These are phyloP conservation scores for Meloidogyne hapla DNA, from an alignment of 1,140 invertebrate species.

Conservation along the genomic window DNA sequence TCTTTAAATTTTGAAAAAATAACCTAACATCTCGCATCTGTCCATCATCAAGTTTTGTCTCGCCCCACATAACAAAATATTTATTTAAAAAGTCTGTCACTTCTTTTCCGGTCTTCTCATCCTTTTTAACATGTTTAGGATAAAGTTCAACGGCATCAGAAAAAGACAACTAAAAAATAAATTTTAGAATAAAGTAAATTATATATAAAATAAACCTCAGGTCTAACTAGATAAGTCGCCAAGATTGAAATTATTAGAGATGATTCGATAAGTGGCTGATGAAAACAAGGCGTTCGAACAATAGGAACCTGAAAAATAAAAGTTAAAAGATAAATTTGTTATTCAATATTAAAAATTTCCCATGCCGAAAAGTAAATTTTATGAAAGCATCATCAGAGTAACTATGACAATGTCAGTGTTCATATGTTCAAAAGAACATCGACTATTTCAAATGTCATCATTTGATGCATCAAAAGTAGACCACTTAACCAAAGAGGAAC, in stretches of 20 bases:
- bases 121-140: conserved; percentile 70
- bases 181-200: not conserved
- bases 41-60: conserved; percentile 57
- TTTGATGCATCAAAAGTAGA: not conserved
- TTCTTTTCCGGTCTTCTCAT: conserved; percentile 70
- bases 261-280: conserved; percentile 84
- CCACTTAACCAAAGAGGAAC: not conserved
- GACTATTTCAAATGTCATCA: not conserved
- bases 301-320: conserved; percentile 54
- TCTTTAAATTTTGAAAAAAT: conserved; percentile 12
- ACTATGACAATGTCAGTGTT: not conserved
- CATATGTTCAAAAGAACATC: not conserved
- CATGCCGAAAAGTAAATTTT: not conserved
- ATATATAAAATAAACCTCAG: conserved; percentile 58
- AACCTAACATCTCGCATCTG: conserved; percentile 55
- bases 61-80: conserved; percentile 87
- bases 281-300: conserved; percentile 34
- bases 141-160: conserved; percentile 79
- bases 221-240: conserved; percentile 75
- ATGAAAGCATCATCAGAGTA: not conserved
- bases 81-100: conserved; percentile 79
- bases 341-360: too few species aligned
- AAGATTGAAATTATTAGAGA: conserved; percentile 87
- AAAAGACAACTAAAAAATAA: conserved; percentile 65
- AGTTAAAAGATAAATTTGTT: too few species aligned